These are phyloP conservation scores for Holcopasites calliopsidis DNA, from an alignment of 1,140 invertebrate species.

Conservation along the genomic window DNA sequence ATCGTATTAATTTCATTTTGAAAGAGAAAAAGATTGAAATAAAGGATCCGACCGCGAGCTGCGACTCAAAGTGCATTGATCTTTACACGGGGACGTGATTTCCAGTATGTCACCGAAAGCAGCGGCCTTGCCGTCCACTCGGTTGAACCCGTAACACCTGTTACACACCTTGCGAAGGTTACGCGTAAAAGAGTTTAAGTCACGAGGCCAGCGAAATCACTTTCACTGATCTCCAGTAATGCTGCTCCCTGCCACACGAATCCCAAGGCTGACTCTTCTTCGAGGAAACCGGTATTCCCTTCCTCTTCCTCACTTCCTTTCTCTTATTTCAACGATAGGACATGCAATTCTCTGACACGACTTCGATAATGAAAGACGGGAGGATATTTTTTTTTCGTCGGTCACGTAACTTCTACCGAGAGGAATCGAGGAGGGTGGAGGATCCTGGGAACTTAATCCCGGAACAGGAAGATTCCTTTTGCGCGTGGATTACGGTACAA, in stretches of 20 bases:
- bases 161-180: slow-evolving; percentile 71
- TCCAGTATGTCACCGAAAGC: slow-evolving; percentile 23
- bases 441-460: not conserved
- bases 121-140: slow-evolving; percentile 50
- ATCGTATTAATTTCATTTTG: too few relatives aligned
- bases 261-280: slow-evolving; percentile 55
- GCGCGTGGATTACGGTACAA: not conserved
- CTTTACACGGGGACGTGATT: not conserved
- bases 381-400: not conserved
- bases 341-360: not conserved
- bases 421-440: not conserved
- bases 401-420: not conserved
- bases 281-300: slow-evolving; percentile 43
- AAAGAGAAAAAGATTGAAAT: too few relatives aligned
- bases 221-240: slow-evolving; percentile 63
- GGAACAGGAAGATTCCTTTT: not conserved
- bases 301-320: not conserved
- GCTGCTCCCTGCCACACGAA: not conserved
- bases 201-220: slow-evolving; percentile 68
- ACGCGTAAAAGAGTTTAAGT: slow-evolving; percentile 72
- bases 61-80: slow-evolving; percentile 26
- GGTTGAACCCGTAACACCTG: slow-evolving; percentile 71
- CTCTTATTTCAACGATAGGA: not conserved
- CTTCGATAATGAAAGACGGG: slow-evolving; percentile 6
- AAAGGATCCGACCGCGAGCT: not conserved